A percentile compares a stretch with the other conserved stretches of the same genome.
phyloP scores from a whole-genome alignment of 2,113 vertebrate species.

The Pangasianodon gigas region DNA sequence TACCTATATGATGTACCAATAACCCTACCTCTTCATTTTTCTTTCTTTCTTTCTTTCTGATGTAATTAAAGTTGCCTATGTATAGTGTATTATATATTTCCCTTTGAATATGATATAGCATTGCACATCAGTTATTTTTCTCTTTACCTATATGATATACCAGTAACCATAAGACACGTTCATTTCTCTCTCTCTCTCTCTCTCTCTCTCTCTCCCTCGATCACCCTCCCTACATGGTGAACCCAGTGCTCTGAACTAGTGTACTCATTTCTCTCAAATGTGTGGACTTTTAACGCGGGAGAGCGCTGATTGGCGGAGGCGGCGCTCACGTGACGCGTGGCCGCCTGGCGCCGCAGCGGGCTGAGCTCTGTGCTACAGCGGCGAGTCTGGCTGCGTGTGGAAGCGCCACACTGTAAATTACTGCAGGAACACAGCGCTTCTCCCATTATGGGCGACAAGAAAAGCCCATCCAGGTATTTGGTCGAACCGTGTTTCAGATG shows the following conservation, averaged over 20 bases:
- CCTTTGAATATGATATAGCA: not conserved
- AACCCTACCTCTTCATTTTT: not conserved
- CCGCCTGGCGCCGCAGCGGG: conserved; percentile 46
- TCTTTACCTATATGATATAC: too few species aligned
- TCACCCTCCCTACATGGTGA: not conserved
- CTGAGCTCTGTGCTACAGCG: conserved; percentile 40
- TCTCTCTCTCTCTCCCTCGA: not conserved
- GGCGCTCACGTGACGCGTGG: conserved; percentile 42
- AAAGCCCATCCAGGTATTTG: conserved; percentile 60
- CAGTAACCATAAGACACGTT: too few species aligned
- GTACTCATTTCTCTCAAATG: not conserved
- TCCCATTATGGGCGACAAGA: conserved; percentile 63
- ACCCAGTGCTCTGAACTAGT: not conserved
- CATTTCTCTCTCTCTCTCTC: not conserved
- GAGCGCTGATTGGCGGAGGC: conserved; percentile 35
- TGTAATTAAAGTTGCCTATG: too few species aligned
- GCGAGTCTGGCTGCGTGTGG: conserved; percentile 51
- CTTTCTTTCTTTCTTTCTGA: too few species aligned
- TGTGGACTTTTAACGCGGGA: conserved; percentile 31
- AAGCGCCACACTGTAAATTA: conserved; percentile 55
- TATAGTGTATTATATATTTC: not conserved
- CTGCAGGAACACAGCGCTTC: conserved; percentile 57
- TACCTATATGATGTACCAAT: not conserved
- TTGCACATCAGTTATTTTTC: too few species aligned
- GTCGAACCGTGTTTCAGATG: conserved; percentile 29